phyloP scores from a whole-genome alignment of 2,797 vertebrate genomes.

The Odontamblyopus lacepedii region DNA sequence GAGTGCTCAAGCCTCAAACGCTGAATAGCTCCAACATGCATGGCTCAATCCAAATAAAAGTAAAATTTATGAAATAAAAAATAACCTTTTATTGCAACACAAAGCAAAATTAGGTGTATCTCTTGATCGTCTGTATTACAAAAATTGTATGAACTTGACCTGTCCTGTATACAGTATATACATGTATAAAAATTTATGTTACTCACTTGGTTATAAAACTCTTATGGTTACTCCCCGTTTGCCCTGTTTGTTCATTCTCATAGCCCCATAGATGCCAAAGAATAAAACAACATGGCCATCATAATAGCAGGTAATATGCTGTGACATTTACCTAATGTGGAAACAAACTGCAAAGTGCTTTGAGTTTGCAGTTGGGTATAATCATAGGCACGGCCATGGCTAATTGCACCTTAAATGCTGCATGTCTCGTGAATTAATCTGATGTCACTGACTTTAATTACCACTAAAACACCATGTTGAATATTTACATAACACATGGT shows the following conservation, averaged over 20 bases:
- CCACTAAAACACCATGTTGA: slow-evolving; percentile 55
- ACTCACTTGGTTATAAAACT: neutral
- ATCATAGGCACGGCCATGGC: slow-evolving; percentile 48
- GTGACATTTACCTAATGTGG: slow-evolving; percentile 71
- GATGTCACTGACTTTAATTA: slow-evolving; percentile 68
- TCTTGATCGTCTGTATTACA: neutral
- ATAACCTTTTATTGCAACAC: neutral
- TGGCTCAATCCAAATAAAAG: no score
- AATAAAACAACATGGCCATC: slow-evolving; percentile 21
- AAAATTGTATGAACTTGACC: neutral
- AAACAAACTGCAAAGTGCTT: slow-evolving; percentile 64
- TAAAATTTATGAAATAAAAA: no score
- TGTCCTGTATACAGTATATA: neutral
- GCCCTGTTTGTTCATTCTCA: neutral
- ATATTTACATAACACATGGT: slow-evolving; percentile 61
- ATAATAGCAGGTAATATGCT: slow-evolving; percentile 60
- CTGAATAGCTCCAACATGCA: no score
- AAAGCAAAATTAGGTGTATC: neutral
- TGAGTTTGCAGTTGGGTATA: slow-evolving; percentile 56
- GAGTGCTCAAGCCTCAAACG: no score
- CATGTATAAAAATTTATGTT: neutral
- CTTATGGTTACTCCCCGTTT: neutral
- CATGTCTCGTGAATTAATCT: slow-evolving; percentile 67
- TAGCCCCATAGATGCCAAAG: slow-evolving; percentile 9
- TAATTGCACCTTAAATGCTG: slow-evolving; percentile 74